Base-by-base conservation (phyloP, 2,888 invertebrate species). In the Scaptomyza reducta region DNA sequence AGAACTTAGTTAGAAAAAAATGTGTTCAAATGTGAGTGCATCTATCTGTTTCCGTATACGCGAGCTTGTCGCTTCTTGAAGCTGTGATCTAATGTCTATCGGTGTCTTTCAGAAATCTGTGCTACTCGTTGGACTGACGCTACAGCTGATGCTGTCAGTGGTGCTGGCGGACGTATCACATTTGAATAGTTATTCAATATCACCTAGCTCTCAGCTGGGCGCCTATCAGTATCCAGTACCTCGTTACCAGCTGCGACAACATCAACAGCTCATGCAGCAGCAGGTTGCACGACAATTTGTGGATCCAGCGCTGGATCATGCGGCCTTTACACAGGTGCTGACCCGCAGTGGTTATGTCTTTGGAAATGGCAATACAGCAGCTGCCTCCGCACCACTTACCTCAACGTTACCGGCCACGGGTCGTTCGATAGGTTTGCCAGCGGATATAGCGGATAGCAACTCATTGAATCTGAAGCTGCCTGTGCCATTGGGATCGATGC, bases 381-480 rank as follows among this genome's bases (percentile, higher is more conserved):
- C 70, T 11, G 53, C 65, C 10, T 62, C 77, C 0, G 68, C 81
- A 0, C 40, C 67, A 10, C 61, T 67, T 0, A 50, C 44, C 2
- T 38, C 77, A 0, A 45, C 64, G 1, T 4, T 51, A 5, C 10
- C 54, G 13, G 49, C 54, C 2, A 44, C 70, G n/a, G 77, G 71
- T 1, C 79, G 82, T 1, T 51, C 83, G 6, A 33, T 83, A 10
- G 35, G 49, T 10, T 13, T 54, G 0, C 13, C 68, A 1, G 60
- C 55, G n/a, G 9, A 33, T 11, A n/a, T 46, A 2, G 38, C 60
- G 29, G 87, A 88, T 31, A 49, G 69, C 69, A 86, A 83, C 13
- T 90, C 90, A 4, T 27, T 89, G 41, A 90, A 90, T 57, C 77
- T 90, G 3, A 87, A 87, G 68, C 61, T 90, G 60, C 90, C 90